These are phyloP conservation scores for Masnerella sp. DNA, from an alignment of 2,888 invertebrate genomes.

Conservation along the genomic window DNA sequence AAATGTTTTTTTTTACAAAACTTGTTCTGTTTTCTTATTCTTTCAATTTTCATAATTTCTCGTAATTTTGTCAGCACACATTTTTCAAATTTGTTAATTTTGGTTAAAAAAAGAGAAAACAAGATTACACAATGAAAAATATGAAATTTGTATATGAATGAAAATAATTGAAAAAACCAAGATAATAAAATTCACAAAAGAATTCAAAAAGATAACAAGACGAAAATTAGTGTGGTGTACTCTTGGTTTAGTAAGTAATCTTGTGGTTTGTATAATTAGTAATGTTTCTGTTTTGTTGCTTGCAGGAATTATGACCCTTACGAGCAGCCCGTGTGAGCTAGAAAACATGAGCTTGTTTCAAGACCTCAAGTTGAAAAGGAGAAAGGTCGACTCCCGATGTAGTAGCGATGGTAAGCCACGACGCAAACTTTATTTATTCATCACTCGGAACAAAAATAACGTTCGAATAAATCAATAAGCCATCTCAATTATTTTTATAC, in stretches of 20 bases:
- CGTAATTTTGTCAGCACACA: too few relatives aligned
- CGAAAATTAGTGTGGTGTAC: slow-evolving; percentile 42
- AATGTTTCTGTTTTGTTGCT: slow-evolving; percentile 64
- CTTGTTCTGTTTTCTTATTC: too few relatives aligned
- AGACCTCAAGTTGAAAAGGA: slow-evolving; percentile 98
- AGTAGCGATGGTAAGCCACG: slow-evolving; percentile 91
- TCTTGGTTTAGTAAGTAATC: slow-evolving; percentile 24
- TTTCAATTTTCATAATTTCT: too few relatives aligned
- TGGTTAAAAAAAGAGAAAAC: too few relatives aligned
- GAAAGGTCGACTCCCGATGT: slow-evolving; percentile 97
- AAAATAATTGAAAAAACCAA: too few relatives aligned
- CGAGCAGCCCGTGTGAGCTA: slow-evolving; percentile 97
- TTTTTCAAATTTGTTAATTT: too few relatives aligned
- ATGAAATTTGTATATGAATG: too few relatives aligned
- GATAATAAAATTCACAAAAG: too few relatives aligned
- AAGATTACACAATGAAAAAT: too few relatives aligned
- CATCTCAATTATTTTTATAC: not conserved
- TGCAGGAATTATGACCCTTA: slow-evolving; percentile 98
- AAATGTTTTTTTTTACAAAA: too few relatives aligned
- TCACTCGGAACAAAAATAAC: slow-evolving; percentile 41
- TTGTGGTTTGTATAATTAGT: slow-evolving; percentile 38
- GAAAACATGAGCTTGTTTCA: slow-evolving; percentile 99
- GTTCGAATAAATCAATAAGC: slow-evolving; percentile 30
- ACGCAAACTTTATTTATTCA: slow-evolving; percentile 37
- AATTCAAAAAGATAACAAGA: too few relatives aligned